phyloP scores from a whole-genome alignment of 2,888 invertebrate genomes.

The Pristionchus fissidentatus region DNA sequence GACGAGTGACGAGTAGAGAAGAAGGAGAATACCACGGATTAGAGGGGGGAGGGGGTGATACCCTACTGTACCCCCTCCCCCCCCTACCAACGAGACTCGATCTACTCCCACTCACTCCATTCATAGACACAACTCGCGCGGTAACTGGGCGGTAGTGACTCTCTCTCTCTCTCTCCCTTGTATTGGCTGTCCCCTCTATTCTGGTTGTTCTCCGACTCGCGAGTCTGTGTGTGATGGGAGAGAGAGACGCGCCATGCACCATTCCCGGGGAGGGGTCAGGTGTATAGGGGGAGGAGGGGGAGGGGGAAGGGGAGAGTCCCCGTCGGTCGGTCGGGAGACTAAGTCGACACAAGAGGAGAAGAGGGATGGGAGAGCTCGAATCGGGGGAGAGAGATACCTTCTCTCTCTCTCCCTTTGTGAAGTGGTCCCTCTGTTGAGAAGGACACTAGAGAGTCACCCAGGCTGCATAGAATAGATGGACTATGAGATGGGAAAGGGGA shows the following conservation, averaged over 20 bases:
- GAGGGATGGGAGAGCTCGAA: not conserved
- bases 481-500: not conserved
- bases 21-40: constrained; percentile 1
- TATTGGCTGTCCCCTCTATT: constrained; percentile 1
- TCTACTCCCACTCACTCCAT: not conserved
- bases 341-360: constrained; percentile 10
- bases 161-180: not conserved
- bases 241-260: not conserved
- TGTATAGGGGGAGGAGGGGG: not conserved
- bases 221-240: constrained; percentile 8
- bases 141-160: constrained; percentile 15
- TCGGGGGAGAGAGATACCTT: not conserved
- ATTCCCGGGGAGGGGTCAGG: constrained; percentile 20
- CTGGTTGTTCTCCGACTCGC: constrained; percentile 23
- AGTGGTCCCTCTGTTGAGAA: constrained; percentile 4
- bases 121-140: not conserved
- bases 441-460: constrained; percentile 9
- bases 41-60: not conserved
- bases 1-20: not conserved
- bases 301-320: not conserved
- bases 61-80: not conserved
- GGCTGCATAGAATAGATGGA: not conserved
- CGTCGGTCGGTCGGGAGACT: constrained; percentile 15
- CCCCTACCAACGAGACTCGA: not conserved
- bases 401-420: constrained; percentile 11